Evolutionary conservation across 2,797 vertebrate genomes (phyloP), one percentile per base, ranked within the genome.

Genomic region (Lepilemur ruficaudatus): DNA sequence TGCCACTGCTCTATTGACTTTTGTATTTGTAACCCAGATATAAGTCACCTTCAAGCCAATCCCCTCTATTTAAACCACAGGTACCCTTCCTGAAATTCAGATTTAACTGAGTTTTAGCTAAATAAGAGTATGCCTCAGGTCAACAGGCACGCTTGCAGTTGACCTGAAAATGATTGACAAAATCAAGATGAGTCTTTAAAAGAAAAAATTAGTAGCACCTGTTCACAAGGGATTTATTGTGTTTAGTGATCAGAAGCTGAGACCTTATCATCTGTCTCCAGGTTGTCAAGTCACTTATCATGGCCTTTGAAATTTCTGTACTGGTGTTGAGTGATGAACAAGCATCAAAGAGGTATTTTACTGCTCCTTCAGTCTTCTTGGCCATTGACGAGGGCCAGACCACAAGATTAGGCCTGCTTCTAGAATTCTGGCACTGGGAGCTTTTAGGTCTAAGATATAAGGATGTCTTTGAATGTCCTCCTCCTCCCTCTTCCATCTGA

Each of bases 221-320:
- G 93, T 97, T 98, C 85, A 78, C 76, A 95, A 89, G 91, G 72
- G 80, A 93, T 82, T 89, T 87, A 84, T 90, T 97, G 80, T 97
- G 95, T 94, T 97, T 84, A 87, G 92, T 94, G 96, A 98, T 96
- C 94, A 98, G 91, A 97, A 96, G 92, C 96, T 95, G 89, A 97
- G 92, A 95, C 95, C 61, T 97, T 97, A 97, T 98, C 98, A 93
- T 93, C 97, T 86, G 87, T 97, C 98, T 97, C 96, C 94, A 96
- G 95, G 85, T 96, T 98, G 96, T 98, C 98, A 98, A 97, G 95
- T 90, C 92, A 95, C 96, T 98, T 97, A 98, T 97, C 97, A 92
- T 88, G 79, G 94, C 75, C 94, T 97, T 97, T 97, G 93, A 98
- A 97, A 94, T 97, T 90, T 63, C 87, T 97, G 8, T 92, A 69